Evolutionary conservation across 2,888 invertebrate genomes (phyloP).

Genomic region (Cancer borealis): DNA sequence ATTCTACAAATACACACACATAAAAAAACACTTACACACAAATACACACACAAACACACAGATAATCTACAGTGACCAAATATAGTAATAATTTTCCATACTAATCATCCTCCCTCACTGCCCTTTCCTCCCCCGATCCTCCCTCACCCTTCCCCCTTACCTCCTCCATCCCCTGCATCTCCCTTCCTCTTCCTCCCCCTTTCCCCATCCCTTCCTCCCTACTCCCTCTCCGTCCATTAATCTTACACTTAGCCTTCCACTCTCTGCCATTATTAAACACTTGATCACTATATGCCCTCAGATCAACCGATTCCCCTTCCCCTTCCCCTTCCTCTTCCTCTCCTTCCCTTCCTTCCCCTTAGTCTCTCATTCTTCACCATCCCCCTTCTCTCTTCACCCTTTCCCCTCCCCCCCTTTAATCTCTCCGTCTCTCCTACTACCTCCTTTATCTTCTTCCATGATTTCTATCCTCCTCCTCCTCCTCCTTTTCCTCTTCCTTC

Average conservation of each 20-base stretch:
- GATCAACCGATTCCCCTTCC: not conserved
- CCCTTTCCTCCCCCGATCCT: not conserved
- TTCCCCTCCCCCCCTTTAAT: not conserved
- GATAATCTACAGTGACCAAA: slow-evolving; percentile 26
- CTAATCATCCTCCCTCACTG: not conserved
- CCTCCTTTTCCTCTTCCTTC: not conserved
- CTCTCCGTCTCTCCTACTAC: not conserved
- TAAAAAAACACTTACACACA: slow-evolving; percentile 22
- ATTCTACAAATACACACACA: not conserved
- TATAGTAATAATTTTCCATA: slow-evolving; percentile 30
- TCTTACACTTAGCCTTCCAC: slow-evolving; percentile 6
- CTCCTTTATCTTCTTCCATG: not conserved
- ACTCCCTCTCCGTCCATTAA: not conserved
- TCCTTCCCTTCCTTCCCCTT: not conserved
- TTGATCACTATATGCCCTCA: not conserved
- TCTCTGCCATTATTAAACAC: slow-evolving; percentile 46
- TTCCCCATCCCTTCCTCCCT: not conserved
- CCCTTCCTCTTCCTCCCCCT: not conserved
- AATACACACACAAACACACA: slow-evolving; percentile 8
- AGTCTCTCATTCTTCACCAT: not conserved
- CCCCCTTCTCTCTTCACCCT: not conserved
- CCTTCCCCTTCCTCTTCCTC: not conserved
- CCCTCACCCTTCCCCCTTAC: not conserved
- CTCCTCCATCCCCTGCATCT: not conserved
- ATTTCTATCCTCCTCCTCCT: not conserved